Conservation (phyloP, 1,140 invertebrate species). For the Zophobas morio region DNA sequence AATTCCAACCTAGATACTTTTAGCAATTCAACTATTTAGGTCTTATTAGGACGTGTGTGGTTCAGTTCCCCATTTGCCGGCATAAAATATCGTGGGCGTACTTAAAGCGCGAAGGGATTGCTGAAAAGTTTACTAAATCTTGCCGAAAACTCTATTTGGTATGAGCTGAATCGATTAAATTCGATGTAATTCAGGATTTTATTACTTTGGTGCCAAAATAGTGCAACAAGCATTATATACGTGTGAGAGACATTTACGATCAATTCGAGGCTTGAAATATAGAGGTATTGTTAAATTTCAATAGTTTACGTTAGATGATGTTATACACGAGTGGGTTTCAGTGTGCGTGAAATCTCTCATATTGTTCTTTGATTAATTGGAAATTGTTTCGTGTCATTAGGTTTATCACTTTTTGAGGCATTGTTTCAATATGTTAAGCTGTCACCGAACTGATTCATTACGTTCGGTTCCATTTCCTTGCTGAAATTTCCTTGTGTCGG, state of each 20-base stretch:
- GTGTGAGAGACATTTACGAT: conserved; percentile 29
- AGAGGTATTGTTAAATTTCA: conserved; percentile 30
- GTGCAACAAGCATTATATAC: conserved; percentile 26
- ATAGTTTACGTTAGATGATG: conserved; percentile 39
- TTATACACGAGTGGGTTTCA: conserved; percentile 26
- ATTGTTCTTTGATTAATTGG: conserved; percentile 41
- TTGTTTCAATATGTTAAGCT: conserved; percentile 40
- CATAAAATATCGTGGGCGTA: not conserved
- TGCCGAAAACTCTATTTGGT: not conserved
- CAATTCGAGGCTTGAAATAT: conserved; percentile 34
- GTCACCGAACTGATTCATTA: conserved; percentile 39
- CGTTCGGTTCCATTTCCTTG: conserved; percentile 29
- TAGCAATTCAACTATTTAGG: too few relatives aligned
- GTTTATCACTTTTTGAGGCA: conserved; percentile 41
- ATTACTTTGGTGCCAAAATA: conserved; percentile 5
- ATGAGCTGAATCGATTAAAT: not conserved
- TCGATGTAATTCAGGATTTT: not conserved
- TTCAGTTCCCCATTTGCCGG: too few relatives aligned
- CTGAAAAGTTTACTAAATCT: conserved; percentile 1
- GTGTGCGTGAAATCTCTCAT: conserved; percentile 23
- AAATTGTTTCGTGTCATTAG: conserved; percentile 39
- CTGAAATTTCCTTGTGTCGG: conserved; percentile 27
- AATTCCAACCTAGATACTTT: too few relatives aligned
- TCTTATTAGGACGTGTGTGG: too few relatives aligned
- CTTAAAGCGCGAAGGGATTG: not conserved